A percentile compares a stretch with the other conserved stretches of the same genome.
Conservation (phyloP, 1,140 invertebrate genomes). For the Drosophila suzukii region DNA sequence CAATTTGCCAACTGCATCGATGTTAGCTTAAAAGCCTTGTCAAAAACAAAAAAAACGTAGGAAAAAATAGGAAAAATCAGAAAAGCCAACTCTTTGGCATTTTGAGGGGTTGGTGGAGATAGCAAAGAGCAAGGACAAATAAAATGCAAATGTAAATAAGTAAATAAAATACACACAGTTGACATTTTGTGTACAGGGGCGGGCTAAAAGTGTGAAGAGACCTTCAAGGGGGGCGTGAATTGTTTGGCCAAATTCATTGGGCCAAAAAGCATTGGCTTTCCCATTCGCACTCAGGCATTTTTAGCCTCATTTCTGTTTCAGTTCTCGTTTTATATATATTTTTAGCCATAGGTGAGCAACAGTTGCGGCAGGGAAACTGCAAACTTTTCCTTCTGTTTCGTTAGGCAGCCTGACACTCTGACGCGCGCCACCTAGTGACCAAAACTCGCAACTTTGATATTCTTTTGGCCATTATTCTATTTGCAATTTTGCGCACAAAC, state of each 20-base stretch:
- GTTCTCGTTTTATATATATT: conserved; percentile 12
- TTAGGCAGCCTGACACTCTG: conserved; percentile 15
- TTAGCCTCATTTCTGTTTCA: not conserved
- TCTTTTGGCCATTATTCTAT: conserved; percentile 52
- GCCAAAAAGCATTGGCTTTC: conserved; percentile 22
- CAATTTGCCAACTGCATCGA: conserved; percentile 57
- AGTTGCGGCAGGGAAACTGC: conserved; percentile 15
- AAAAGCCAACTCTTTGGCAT: conserved; percentile 32
- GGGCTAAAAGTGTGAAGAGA: conserved; percentile 5
- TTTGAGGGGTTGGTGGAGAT: conserved; percentile 6
- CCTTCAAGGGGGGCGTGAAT: conserved; percentile 33
- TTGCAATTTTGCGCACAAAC: conserved; percentile 52
- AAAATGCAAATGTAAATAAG: conserved; percentile 56
- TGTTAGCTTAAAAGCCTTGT: conserved; percentile 57
- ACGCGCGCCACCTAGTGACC: conserved; percentile 49
- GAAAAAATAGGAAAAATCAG: not conserved
- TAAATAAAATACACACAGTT: conserved; percentile 49
- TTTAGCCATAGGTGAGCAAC: conserved; percentile 35
- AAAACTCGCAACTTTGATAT: conserved; percentile 49
- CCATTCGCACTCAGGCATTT: not conserved
- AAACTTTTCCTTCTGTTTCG: conserved; percentile 29
- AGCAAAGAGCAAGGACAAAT: conserved; percentile 41
- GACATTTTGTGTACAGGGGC: conserved; percentile 41
- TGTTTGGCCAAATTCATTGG: conserved; percentile 49
- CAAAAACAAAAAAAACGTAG: conserved; percentile 12